Base-by-base conservation (phyloP, 2,888 invertebrate genomes). In the Drosophila ochracea region DNA sequence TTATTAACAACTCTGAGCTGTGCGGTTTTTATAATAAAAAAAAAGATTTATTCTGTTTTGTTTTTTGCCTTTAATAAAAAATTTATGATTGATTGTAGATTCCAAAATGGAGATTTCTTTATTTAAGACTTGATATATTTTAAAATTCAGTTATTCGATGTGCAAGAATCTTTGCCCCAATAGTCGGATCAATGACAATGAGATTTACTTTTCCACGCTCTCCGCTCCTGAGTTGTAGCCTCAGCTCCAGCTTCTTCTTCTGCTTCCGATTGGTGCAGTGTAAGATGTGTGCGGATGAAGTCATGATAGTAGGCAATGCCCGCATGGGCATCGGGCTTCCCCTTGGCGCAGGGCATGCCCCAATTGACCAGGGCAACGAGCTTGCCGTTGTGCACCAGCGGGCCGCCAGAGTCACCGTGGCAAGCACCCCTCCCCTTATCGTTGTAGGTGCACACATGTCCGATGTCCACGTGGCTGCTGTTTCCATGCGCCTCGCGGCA, bases 381-480 rank as follows among this genome's bases (percentile, higher is more conserved):
- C 25, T 88, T 91, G 21, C 90, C 92, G 31, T 92, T 84, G 64
- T 90, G 90, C 7, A 91, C 91, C 60, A 93, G 68, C 0, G 93
- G 93, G 1, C 93, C 93, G 4, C 93, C 93, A 28, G 90, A 92
- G 57, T 92, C 93, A 5, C 93, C 92, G 60, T 92, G 91, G 59
- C 92, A 92, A 0, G 91, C 95, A 0, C 95, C 95, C 65, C 95
- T 94, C 0, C 95, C 95, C 4, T 92, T 92, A 59, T 94, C 94
- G 0, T 95, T 95, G 57, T 94, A 92, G 0, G 95, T 95, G 76
- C 95, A 95, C 52, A 95, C 93, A 76, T 95, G 95, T 0, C 95
- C 94, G 25, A 94, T 93, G 80, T 94, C 95, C 1, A 95, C 94
- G 0, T 93, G 93, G 49, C 94, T 93, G 74, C 84, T 91, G 54